These are phyloP conservation scores for Camponotus floridanus DNA, from an alignment of 1,140 invertebrate species.

Conservation along the genomic window DNA sequence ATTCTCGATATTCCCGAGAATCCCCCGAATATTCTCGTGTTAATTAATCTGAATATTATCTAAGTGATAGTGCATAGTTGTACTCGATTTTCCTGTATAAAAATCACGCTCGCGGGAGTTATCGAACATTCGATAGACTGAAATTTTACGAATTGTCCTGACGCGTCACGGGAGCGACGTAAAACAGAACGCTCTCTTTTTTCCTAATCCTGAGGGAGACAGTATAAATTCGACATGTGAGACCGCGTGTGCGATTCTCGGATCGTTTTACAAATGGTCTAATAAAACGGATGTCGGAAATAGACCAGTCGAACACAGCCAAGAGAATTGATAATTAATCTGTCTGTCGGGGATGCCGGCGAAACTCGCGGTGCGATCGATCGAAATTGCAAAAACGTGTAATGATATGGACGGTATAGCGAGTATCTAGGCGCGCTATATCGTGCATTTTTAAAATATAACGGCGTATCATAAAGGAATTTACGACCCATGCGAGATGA, in stretches of 20 bases:
- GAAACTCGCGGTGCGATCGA: constrained; percentile 19
- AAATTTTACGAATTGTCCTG: constrained; percentile 26
- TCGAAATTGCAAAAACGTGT: constrained; percentile 32
- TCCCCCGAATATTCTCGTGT: constrained; percentile 2
- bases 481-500: constrained; percentile 30
- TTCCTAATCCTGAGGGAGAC: constrained; percentile 27
- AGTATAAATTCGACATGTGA: constrained; percentile 38
- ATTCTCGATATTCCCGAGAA: too few species aligned
- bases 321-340: constrained; percentile 58
- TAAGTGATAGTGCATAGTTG: neutral
- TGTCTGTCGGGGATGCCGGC: constrained; percentile 8
- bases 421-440: neutral
- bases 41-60: constrained; percentile 45
- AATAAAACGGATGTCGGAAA: neutral
- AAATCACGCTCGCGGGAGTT: constrained; percentile 44
- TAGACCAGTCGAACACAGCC: neutral
- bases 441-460: constrained; percentile 45
- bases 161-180: constrained; percentile 5
- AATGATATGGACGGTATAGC: neutral
- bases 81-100: constrained; percentile 3
- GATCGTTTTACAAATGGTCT: constrained; percentile 37
- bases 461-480: constrained; percentile 33
- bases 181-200: constrained; percentile 24
- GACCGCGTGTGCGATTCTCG: constrained; percentile 28
- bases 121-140: neutral